phyloP scores from a whole-genome alignment of 2,888 invertebrate genomes.

The Mantis religiosa region DNA sequence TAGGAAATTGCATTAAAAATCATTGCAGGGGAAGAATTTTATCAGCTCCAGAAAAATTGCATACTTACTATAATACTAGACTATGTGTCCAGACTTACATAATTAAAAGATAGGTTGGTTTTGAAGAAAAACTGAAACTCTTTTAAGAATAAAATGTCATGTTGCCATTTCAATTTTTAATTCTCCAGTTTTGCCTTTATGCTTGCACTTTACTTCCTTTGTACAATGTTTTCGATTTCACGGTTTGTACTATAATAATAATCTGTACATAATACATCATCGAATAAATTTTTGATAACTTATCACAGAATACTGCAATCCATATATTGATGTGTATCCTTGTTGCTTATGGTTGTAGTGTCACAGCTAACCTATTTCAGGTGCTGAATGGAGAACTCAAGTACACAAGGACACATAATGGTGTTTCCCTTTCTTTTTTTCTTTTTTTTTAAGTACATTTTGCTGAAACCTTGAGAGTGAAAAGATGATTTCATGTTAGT shows the following conservation, averaged over 20 bases:
- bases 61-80: conserved; percentile 20
- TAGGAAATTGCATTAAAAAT: conserved; percentile 4
- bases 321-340: not conserved
- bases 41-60: conserved; percentile 25
- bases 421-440: not conserved
- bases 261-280: conserved; percentile 32
- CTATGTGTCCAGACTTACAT: conserved; percentile 25
- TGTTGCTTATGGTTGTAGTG: not conserved
- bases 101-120: conserved; percentile 25
- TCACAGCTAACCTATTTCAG: not conserved
- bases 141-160: conserved; percentile 21
- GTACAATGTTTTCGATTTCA: conserved; percentile 31
- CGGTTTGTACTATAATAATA: conserved; percentile 32
- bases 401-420: not conserved
- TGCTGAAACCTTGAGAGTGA: not conserved
- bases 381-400: not conserved
- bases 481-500: not conserved
- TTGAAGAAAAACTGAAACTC: conserved; percentile 20
- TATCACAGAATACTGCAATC: conserved; percentile 25
- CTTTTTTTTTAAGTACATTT: not conserved
- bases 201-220: conserved; percentile 30
- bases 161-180: conserved; percentile 29
- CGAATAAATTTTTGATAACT: conserved; percentile 33
- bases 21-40: conserved; percentile 21
- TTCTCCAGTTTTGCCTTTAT: conserved; percentile 30